Evolutionary conservation across 2,888 invertebrate genomes (phyloP).

Genomic region (Dolichomitus sp.): DNA sequence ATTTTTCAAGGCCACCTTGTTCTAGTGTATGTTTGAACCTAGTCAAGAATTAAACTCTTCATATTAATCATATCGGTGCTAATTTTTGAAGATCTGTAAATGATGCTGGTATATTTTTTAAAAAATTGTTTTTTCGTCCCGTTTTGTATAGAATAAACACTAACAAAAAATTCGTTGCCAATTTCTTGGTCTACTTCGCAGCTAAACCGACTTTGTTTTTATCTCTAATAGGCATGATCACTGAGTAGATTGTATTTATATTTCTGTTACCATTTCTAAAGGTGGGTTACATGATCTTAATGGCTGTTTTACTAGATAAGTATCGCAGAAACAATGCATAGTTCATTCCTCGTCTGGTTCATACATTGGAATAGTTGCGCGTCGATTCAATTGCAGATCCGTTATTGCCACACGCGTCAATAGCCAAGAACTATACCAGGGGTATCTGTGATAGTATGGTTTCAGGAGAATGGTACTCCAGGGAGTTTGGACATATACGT

Average conservation of each 20-base stretch:
- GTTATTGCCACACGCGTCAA: slow-evolving; percentile 8
- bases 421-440: slow-evolving; percentile 52
- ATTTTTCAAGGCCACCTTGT: neutral
- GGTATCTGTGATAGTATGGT: slow-evolving; percentile 42
- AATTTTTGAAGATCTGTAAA: too few species aligned
- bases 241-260: too few species aligned
- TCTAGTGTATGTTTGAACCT: neutral
- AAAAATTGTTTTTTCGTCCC: too few species aligned
- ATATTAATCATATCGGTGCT: too few species aligned
- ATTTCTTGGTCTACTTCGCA: too few species aligned
- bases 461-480: slow-evolving; percentile 75
- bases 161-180: too few species aligned
- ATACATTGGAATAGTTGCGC: neutral
- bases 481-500: slow-evolving; percentile 78
- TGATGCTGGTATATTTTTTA: too few species aligned
- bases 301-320: neutral
- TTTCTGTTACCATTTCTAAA: too few species aligned
- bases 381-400: neutral
- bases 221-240: too few species aligned
- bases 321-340: neutral
- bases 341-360: neutral
- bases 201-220: too few species aligned
- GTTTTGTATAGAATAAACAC: too few species aligned
- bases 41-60: too few species aligned
- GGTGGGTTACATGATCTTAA: neutral